Base-by-base conservation (phyloP, 2,797 vertebrate genomes). In the Lepidocolaptes lacrymiger region DNA sequence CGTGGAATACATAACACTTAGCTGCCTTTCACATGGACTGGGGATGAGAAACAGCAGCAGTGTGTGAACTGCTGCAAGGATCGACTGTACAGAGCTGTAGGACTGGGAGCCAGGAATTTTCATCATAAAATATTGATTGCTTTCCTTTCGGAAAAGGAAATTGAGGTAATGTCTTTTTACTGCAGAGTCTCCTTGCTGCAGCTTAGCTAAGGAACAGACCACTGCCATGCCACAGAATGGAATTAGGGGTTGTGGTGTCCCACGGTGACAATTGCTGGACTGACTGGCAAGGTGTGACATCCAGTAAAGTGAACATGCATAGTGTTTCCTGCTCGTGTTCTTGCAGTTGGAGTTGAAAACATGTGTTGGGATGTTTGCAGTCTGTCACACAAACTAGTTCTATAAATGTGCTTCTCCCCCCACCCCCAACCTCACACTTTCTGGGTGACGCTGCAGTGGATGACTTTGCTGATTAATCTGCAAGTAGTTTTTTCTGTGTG, bases 101-200 rank as follows among this genome's bases (percentile, higher is more conserved):
- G n/a, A 37, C 13, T 67, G 59, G 28, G 62, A 91, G 79, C 36
- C 58, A 81, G 51, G 79, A 90, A 61, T 92, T 91, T 88, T 69
- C 4, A 3, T 63, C 28, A 41, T 86, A 32, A 76, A 94, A 80
- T 88, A 91, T 54, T 72, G 36, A 95, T 76, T 0, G 0, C 19
- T 89, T 49, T 77, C 30, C 34, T 51, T 78, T 54, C 0, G 0
- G 85, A 85, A 83, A 75, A 93, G 20, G 71, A 83, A 75, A 58
- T 17, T n/a, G 36, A 78, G 73, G 62, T 74, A 52, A 83, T 76
- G 23, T 52, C 63, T 63, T 89, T 26, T 83, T 85, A 43, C 41
- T 89, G 75, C 81, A 91, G 83, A 67, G 28, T 88, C 34, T 83
- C 49, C 51, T 59, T 88, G 75, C 56, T 91, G 24, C 79, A 72